Base-by-base conservation (phyloP, 2,888 invertebrate genomes). In the Clivina fossor region DNA sequence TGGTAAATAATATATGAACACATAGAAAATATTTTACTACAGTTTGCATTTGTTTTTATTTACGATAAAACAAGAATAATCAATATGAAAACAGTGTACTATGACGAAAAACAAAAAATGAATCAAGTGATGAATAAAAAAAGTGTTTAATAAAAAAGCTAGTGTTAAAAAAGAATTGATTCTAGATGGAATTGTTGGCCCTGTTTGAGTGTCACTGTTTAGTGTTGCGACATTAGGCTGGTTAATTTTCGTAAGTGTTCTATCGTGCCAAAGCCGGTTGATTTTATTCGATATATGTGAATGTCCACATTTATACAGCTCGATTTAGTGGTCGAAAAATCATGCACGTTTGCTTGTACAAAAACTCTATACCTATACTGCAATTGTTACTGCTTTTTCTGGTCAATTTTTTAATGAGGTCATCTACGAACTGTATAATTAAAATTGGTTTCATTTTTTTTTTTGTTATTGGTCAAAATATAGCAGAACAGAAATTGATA, bases 171-270 rank as follows among this genome's bases (percentile, higher is more conserved):
- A 13, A 30, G 13, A 30, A 13, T 30, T 11, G 30, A 13, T 13
- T 9, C 9, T 13, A 9, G 30, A 30, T 11, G 9, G 30, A 11
- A 11, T 2, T 30, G 2, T 30, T 26, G 26, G 26, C 26, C 26
- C 32, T 16, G 30, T 19, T 46, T 46, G 32, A 18, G 16, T 16
- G n/a, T 32, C 46, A 15, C 47, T 46, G 19, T 11, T 32, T 28
- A 18, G 15, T 32, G 32, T 47, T 47, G 47, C 47, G 47, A 47
- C 47, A 47, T 33, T 33, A 26, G 16, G 30, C 30, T 9, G 30
- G 33, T 48, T 48, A 35, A 48, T 48, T 48, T 37, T 37, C 48
- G 37, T 48, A 48, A 48, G 48, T 48, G 48, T 48, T n/a, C 48
- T 48, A 33, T 33, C 37, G 48, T 48, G 48, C 37, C 35, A 44